These are phyloP conservation scores for Coccyzus lansbergi DNA, from an alignment of 2,797 vertebrate species.

Conservation along the genomic window DNA sequence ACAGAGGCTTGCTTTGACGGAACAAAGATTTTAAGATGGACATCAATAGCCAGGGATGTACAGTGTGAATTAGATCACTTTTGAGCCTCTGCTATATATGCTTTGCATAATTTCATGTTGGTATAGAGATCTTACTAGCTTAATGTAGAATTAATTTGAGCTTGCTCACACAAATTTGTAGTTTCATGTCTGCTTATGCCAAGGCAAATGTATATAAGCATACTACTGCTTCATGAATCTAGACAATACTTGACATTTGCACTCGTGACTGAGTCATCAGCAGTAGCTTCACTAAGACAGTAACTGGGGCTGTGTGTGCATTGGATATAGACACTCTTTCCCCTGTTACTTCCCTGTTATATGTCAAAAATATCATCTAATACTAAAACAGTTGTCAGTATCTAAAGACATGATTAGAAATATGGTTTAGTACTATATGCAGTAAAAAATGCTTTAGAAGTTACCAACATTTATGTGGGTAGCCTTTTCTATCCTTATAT, in stretches of 20 bases:
- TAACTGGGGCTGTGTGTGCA: background rate
- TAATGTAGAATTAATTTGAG: background rate
- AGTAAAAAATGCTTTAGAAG: background rate
- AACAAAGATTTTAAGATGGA: background rate
- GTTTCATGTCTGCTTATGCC: background rate
- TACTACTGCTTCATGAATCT: background rate
- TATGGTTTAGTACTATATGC: background rate
- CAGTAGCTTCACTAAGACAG: background rate
- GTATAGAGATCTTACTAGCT: background rate
- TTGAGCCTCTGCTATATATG: background rate
- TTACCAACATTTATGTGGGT: background rate
- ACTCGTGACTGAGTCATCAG: background rate
- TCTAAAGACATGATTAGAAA: background rate
- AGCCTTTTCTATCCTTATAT: background rate
- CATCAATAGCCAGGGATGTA: background rate
- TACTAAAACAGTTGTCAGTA: background rate
- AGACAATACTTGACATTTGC: background rate
- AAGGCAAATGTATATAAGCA: background rate
- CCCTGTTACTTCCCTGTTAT: background rate
- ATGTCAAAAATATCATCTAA: background rate
- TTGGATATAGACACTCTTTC: background rate
- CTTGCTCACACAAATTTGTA: background rate
- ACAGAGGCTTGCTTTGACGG: background rate
- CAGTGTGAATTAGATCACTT: background rate
- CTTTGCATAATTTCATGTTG: background rate